Base-by-base conservation (phyloP, 2,797 vertebrate genomes). In the Kryptopterus vitreolus region DNA sequence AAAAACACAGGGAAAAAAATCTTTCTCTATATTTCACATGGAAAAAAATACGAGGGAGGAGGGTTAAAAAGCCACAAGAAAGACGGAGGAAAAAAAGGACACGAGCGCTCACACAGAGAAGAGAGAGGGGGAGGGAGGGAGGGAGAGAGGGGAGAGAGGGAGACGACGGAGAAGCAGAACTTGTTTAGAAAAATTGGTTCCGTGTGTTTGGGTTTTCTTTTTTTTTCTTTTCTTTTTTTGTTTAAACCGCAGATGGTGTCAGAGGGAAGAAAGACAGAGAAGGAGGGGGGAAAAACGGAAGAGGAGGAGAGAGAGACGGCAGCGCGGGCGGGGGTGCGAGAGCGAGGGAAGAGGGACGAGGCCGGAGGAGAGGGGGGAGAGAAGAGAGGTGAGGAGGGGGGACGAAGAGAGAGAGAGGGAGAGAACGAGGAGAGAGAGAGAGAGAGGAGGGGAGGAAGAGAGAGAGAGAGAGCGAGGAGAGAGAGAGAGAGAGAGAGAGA, bases 151-250 rank as follows among this genome's bases (percentile, higher is more conserved):
- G 38, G 8, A 43, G 38, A 43, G 38, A 43, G 38, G 26, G 66
- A 5, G 24, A 31, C 29, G 18, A 33, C 18, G 48, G 22, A 46
- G 26, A 33, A 3, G 55, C 31, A 33, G 50, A 73, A 69, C 24
- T 69, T 69, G 43, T 48, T 69, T n/a, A 72, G 69, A 72, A 72
- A 72, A 72, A 72, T 72, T 72, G 69, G 50, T 55, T 72, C 33
- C 38, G 53, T 26, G 33, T 58, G 52, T 73, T 58, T 33, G 33
- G 43, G 70, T 22, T 52, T 16, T 52, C 16, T 73, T 57, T 43
- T 43, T 29, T 31, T 29, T 43, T 66, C 9, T 33, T 43, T 43
- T n/a, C n/a, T n/a, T 65, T 65, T 62, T 57, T 10, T n/a, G 65
- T 24, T 50, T 29, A 18, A 72, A n/a, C 12, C 52, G 35, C 70